Base-by-base conservation (phyloP, 2,888 invertebrate genomes). In the Heliconius charithonia region DNA sequence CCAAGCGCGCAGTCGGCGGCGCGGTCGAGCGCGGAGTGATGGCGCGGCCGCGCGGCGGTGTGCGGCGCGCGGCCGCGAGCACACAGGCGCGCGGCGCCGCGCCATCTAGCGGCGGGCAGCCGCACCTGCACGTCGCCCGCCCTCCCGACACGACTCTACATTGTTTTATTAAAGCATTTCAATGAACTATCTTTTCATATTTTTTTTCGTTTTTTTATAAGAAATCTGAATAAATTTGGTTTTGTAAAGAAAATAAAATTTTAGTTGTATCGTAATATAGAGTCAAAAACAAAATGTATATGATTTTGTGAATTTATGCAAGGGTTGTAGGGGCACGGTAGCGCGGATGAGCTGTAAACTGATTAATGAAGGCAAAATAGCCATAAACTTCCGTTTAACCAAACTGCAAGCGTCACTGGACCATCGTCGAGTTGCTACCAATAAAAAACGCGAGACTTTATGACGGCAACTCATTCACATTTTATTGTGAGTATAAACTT, bases 401-500 rank as follows among this genome's bases (percentile, higher is more conserved):
- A 93, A 94, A 95, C 94, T 94, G 94, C 94, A 95, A 95, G 86
- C 85, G 85, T 93, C 94, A 94, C 93, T 89, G 91, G 91, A 88
- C 92, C 92, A 92, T 91, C 91, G 89, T 88, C 89, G 90, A 91
- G 89, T 92, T 92, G 89, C 89, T 91, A 92, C 92, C 92, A 93
- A 94, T 95, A 95, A 95, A 95, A 95, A 94, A 94, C 93, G 93
- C 93, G 94, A 93, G 94, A 94, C 93, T 95, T 94, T 95, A 94
- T 95, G 94, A 94, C 93, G 93, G 94, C 94, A 93, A 93, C 95
- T 94, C 93, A 93, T 92, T 94, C 94, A 93, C 95, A 93, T 94
- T 94, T 95, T 94, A 95, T 94, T 94, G 94, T 94, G 93, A 94
- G 92, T 94, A 94, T 95, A 95, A 95, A 95, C 93, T 94, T 94